Base-by-base conservation (phyloP, 1,140 invertebrate species). In the Metaphire vulgaris region DNA sequence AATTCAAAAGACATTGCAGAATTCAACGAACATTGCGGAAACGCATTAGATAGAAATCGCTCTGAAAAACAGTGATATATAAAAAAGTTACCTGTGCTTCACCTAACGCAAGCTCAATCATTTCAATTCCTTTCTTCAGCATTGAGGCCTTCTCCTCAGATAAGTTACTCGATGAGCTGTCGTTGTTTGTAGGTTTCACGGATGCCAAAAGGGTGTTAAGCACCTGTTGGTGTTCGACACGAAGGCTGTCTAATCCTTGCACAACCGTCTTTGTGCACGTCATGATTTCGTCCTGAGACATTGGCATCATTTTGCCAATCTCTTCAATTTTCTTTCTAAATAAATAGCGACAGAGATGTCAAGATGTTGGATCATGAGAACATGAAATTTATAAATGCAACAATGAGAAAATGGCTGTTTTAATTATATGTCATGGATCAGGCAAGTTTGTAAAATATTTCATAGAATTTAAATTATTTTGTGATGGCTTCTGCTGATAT, bases 201-300 rank as follows among this genome's bases (percentile, higher is more conserved):
- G 88, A 88, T 26, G 89, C 87, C 31, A 89, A 89, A 1, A 97
- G 87, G 21, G 92, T 92, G 82, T 93, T 92, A 69, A 98, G 90
- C 66, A 97, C 91, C 79, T 86, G 85, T 71, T 93, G 90, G 87
- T 99, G 96, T 85, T 99, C 96, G 65, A 94, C 93, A 79, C 95
- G 91, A 76, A 99, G 89, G 0, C 96, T 96, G 82, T 99, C 97
- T 56, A 99, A 88, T 16, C 89, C 89, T 83, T 98, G 96, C 73
- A 95, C 92, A 72, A 99, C 96, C 21, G 95, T 98, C 81, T 95
- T 92, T 26, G 97, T 96, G 85, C 94, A 96, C 80, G 91, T 91
- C 79, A 98, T 92, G 82, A 99, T 98, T 87, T 99, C 97, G 87
- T 99, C 97, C 89, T 99, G 97, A 80, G 93, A 94, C 91, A 99